Base-by-base conservation (phyloP, 1,140 invertebrate species). In the Musca domestica region DNA sequence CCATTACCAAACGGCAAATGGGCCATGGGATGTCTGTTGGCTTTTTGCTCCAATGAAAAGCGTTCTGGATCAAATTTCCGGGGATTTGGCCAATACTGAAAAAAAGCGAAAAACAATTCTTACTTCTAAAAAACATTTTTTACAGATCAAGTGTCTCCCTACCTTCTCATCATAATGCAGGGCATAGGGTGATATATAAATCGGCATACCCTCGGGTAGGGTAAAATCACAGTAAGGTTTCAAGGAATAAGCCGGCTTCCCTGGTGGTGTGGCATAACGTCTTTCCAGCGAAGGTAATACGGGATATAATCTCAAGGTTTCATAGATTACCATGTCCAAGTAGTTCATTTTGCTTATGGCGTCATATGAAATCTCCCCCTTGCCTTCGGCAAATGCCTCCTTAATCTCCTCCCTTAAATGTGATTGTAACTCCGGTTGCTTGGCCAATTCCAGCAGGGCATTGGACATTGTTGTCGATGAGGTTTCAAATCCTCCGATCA, bases 1-100 rank as follows among this genome's bases (percentile, higher is more conserved):
- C 92, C 92, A 48, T 89, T 87, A 2, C 91, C 92, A 73, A 95
- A 95, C 0, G 93, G 91, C 41, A 92, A 76, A 76, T 88, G 93
- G 0, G 86, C 83, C 71, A 83, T 87, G 56, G 77, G 84, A 41
- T 64, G 49, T 73, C 64, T 74, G 80, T 78, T 6, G 81, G 83
- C 34, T 84, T 79, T 58, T 83, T 80, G 2, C 85, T 76, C 30
- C 2, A 85, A 76, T 17, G 78, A 83, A 70, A 89, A 89, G 69
- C 90, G 83, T 72, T 91, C 87, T 0, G 91, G 91, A 71, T 85
- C 79, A 75, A 87, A 93, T 41, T 77, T 73, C 9, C 89, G 81
- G 0, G 91, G 91, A 69, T 92, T 83, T 1, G 88, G 86, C 76
- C 84, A 93, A 68, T 85, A 84, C 70, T 89, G n/a, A 75, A 10